Conservation (phyloP, 2,797 vertebrate genomes). For the Triplophysa yarkandensis region DNA sequence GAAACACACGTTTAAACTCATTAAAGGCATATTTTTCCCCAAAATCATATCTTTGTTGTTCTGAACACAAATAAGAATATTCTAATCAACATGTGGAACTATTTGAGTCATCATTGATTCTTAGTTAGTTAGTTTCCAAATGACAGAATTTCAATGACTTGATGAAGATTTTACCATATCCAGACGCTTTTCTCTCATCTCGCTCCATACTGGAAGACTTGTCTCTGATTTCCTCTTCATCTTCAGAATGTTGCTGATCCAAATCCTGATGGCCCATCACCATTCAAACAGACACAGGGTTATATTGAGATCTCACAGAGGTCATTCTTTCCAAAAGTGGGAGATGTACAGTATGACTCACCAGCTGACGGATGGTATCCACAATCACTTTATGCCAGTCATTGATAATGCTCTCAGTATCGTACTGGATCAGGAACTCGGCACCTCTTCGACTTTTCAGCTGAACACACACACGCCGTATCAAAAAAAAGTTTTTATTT, state of each 20-base stretch:
- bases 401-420: conserved; percentile 87
- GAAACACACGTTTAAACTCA: conserved; percentile 36
- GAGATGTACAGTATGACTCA: conserved; percentile 58
- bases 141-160: no score
- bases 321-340: no score
- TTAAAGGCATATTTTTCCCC: no score
- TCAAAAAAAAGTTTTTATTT: not conserved
- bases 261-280: conserved; percentile 15
- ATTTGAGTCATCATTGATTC: no score
- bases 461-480: conserved; percentile 63
- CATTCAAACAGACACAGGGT: not conserved
- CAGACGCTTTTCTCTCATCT: conserved; percentile 68
- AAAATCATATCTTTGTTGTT: no score
- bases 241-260: conserved; percentile 64
- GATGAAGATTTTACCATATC: conserved; percentile 57
- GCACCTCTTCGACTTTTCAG: conserved; percentile 83
- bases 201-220: conserved; percentile 70
- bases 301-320: not conserved
- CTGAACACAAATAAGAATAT: no score
- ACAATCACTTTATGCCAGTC: conserved; percentile 86
- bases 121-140: no score
- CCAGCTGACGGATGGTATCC: conserved; percentile 84
- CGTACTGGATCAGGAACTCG: conserved; percentile 91
- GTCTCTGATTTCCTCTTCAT: conserved; percentile 75
- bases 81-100: no score